Evolutionary conservation across 2,797 vertebrate genomes (phyloP), one percentile per base, ranked within the genome.

Genomic region (Rhinoraja longicauda): DNA sequence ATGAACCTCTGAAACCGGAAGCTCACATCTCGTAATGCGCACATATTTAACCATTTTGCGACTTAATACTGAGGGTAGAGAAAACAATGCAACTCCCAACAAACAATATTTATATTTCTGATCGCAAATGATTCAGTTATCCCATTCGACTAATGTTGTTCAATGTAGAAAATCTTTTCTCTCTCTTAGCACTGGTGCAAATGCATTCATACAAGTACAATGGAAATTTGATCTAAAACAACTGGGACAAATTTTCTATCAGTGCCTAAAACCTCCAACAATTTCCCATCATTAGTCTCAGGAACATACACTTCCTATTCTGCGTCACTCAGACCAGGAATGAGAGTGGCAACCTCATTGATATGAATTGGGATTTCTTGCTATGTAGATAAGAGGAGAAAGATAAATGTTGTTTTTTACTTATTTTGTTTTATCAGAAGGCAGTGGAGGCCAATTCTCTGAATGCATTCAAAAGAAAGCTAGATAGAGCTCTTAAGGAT

Each of bases 51-150:
- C 67, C n/a, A 90, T 24, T 36, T 39, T 70, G 17, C 70, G 21
- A 90, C 26, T 67, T 24, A 21, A 70, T 8, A 39, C n/a, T 32
- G 59, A 39, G 12, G 62, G 21, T 3, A 3, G 29, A 2, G n/a
- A 59, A 21, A 5, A 9, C 7, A 90, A 39, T 90, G 64, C 24
- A 24, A 90, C 36, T 36, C 67, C 90, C 88, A 67, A 67, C 59
- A 32, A 67, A 88, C 84, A 88, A 90, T 90, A 62, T n/a, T 84
- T 19, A 39, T 90, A 90, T 90, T 70, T 90, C 62, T 86, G 53
- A 62, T 53, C 19, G 90, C 36, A 32, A 64, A 64, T n/a, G 19
- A 81, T 67, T 70, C n/a, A 90, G 39, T 70, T n/a, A 12, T 72
- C 32, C 88, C 36, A 17, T 19, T 4, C 90, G 15, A 24, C 21